These are phyloP conservation scores for Phrynocephalus vlangalii DNA, from an alignment of 2,797 vertebrate species.

Conservation along the genomic window DNA sequence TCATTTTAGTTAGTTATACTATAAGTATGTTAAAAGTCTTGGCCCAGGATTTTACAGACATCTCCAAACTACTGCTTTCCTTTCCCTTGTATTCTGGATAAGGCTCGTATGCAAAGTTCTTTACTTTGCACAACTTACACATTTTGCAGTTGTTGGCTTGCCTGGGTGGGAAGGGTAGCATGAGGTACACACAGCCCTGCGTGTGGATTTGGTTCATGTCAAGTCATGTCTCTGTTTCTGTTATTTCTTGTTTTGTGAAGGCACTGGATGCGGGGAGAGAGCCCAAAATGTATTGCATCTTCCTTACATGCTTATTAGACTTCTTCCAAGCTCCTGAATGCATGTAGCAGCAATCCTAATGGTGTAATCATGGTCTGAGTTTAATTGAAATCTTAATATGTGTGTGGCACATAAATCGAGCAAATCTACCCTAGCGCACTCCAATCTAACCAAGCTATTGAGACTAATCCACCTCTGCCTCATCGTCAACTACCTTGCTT, in stretches of 20 bases:
- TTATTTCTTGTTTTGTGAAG: constrained; percentile 47
- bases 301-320: constrained; percentile 50
- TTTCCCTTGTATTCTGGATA: not conserved
- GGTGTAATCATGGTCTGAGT: constrained; percentile 41
- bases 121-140: not conserved
- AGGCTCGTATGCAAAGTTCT: not conserved
- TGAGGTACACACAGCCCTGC: not conserved
- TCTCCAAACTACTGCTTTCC: not conserved
- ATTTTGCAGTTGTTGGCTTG: not conserved
- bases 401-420: constrained; percentile 3
- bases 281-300: constrained; percentile 51
- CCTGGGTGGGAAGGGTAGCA: not conserved
- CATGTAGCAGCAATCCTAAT: constrained; percentile 52
- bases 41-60: not conserved
- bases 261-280: constrained; percentile 74
- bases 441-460: constrained; percentile 5
- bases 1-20: not conserved
- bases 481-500: constrained; percentile 76
- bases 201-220: not conserved
- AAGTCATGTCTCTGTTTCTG: not conserved
- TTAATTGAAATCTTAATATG: constrained; percentile 31
- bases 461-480: constrained; percentile 20
- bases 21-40: not conserved
- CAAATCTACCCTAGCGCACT: constrained; percentile 22
- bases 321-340: constrained; percentile 51